Percentiles rank a stretch among this genome's conserved stretches.
Evolutionary conservation across 2,888 invertebrate species (phyloP).

Genomic region (Litoditis marina): DNA sequence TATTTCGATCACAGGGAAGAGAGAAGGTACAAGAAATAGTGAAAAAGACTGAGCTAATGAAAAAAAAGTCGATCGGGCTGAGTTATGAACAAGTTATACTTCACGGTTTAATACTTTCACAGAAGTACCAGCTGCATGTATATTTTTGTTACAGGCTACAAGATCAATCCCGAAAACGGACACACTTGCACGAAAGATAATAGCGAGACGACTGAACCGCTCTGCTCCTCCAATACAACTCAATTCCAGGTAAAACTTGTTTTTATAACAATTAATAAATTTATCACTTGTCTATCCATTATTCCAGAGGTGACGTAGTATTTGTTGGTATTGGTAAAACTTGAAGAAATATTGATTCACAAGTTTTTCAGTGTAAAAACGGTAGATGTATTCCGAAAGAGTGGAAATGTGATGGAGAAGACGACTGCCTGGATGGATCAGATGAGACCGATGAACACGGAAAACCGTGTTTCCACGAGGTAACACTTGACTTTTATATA

Average conservation of each 20-base stretch:
- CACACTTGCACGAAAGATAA: slow-evolving; percentile 50
- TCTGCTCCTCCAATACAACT: slow-evolving; percentile 54
- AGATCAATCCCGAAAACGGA: slow-evolving; percentile 54
- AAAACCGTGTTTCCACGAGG: slow-evolving; percentile 52
- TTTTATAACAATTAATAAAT: too few relatives aligned
- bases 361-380: slow-evolving; percentile 91
- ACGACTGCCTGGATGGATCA: slow-evolving; percentile 85
- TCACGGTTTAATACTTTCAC: not conserved
- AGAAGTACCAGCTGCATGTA: not conserved
- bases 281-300: too few relatives aligned
- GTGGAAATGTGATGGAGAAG: slow-evolving; percentile 79
- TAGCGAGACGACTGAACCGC: slow-evolving; percentile 33
- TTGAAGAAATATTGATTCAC: slow-evolving; percentile 68
- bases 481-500: not conserved
- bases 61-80: too few relatives aligned
- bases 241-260: slow-evolving; percentile 31
- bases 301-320: not conserved
- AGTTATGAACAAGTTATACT: too few relatives aligned
- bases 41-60: too few relatives aligned
- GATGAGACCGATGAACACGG: slow-evolving; percentile 73
- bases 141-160: slow-evolving; percentile 32
- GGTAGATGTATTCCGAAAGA: slow-evolving; percentile 77
- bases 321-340: not conserved
- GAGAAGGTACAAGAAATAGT: too few relatives aligned
- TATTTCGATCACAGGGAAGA: not conserved